phyloP scores from a whole-genome alignment of 2,113 vertebrate species.

The Caracal caracal region DNA sequence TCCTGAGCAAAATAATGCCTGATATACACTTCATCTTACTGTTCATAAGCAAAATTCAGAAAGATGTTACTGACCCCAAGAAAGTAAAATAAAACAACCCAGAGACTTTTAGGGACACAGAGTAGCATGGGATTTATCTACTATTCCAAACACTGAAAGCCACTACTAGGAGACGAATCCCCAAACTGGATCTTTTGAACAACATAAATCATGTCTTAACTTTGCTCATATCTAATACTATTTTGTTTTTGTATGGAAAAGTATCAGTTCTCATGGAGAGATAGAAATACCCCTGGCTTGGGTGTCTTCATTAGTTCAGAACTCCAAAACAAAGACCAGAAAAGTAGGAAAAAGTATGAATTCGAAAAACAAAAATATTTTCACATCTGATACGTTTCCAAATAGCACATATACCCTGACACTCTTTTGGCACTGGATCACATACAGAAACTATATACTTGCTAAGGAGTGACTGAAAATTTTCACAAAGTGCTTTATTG shows the following conservation, averaged over 20 bases:
- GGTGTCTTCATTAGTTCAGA: neutral
- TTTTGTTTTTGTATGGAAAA: neutral
- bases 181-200: neutral
- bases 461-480: slow-evolving; percentile 45
- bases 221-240: neutral
- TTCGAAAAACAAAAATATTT: slow-evolving; percentile 50
- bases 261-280: neutral
- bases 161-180: neutral
- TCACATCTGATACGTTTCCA: neutral
- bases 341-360: neutral
- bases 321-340: neutral
- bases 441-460: neutral
- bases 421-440: neutral
- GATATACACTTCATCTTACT: neutral
- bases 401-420: neutral
- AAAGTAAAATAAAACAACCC: neutral
- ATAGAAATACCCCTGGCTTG: neutral
- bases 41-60: neutral
- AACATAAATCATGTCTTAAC: neutral
- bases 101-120: neutral
- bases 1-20: neutral
- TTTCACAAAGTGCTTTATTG: neutral
- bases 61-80: neutral
- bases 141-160: neutral
- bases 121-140: neutral